phyloP scores from a whole-genome alignment of 2,797 vertebrate species.

The Tachyglossus aculeatus region DNA sequence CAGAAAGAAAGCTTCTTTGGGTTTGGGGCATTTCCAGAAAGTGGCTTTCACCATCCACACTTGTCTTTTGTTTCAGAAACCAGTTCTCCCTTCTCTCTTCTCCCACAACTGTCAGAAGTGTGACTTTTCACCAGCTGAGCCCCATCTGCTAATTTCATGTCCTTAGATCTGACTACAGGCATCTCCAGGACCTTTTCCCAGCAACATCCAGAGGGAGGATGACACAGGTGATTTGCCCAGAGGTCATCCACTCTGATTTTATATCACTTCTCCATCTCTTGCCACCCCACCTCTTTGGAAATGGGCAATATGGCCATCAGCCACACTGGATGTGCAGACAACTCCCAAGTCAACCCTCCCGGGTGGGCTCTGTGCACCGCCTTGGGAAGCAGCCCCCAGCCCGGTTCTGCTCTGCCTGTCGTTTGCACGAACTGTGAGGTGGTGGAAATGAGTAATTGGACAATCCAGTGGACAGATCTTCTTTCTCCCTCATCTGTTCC shows the following conservation, averaged over 20 bases:
- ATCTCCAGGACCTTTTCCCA: background rate
- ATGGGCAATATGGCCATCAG: background rate
- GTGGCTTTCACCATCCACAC: background rate
- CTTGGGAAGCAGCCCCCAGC: conserved; percentile 42
- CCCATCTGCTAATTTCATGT: background rate
- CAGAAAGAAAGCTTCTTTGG: too few species aligned
- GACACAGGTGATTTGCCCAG: background rate
- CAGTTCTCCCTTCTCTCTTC: background rate
- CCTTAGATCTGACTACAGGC: background rate
- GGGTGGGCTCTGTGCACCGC: conserved; percentile 31
- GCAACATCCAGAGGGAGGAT: background rate
- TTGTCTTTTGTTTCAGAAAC: background rate
- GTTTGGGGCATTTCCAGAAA: background rate
- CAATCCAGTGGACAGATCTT: conserved; percentile 48
- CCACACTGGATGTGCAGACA: background rate
- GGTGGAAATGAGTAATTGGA: conserved; percentile 61
- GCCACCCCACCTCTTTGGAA: background rate
- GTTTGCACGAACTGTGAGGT: conserved; percentile 47
- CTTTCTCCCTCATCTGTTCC: conserved; percentile 68
- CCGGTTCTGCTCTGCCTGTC: conserved; percentile 27
- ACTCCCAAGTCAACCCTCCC: background rate
- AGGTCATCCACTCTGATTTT: background rate
- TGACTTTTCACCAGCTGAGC: background rate
- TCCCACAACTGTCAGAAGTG: background rate
- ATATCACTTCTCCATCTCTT: background rate